Percentiles rank a stretch among this genome's conserved stretches.
Evolutionary conservation across 2,113 vertebrate species (phyloP).

Genomic region (Tinamus guttatus): DNA sequence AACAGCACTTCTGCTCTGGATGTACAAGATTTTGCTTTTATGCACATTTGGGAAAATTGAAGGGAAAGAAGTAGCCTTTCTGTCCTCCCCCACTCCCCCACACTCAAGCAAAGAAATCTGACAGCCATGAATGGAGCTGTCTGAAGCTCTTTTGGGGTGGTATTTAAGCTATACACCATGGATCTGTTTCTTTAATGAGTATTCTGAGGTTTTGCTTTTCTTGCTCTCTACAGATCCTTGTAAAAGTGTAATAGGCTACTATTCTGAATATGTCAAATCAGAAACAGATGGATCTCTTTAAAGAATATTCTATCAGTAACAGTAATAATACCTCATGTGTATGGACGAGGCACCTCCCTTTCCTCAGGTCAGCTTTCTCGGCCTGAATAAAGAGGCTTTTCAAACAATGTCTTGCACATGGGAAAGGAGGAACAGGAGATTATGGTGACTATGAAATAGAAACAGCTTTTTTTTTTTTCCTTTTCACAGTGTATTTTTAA

Average conservation of each 20-base stretch:
- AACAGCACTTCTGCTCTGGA: not conserved
- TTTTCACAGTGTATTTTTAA: not conserved
- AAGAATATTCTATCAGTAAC: conserved; percentile 38
- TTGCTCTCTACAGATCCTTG: conserved; percentile 36
- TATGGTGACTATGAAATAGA: not conserved
- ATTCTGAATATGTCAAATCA: conserved; percentile 51
- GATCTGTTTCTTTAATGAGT: conserved; percentile 15
- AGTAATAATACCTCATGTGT: conserved; percentile 2
- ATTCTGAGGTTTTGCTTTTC: conserved; percentile 50
- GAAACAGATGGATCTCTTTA: conserved; percentile 49
- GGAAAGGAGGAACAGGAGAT: not conserved
- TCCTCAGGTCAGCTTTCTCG: not conserved
- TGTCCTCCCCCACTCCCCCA: not conserved
- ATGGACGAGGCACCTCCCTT: conserved; percentile 1
- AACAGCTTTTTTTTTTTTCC: not conserved
- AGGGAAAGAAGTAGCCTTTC: not conserved
- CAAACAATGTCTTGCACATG: conserved; percentile 17
- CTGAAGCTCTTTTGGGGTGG: conserved; percentile 29
- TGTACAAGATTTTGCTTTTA: not conserved
- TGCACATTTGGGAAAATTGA: not conserved
- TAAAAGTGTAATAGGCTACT: conserved; percentile 62
- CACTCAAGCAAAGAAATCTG: not conserved
- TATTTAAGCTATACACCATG: conserved; percentile 5
- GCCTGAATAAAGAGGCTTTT: conserved; percentile 3
- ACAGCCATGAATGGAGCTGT: not conserved